Percentiles rank a stretch among this genome's conserved stretches.
Evolutionary conservation across 1,140 invertebrate genomes (phyloP).

Genomic region (Linepithema humile): DNA sequence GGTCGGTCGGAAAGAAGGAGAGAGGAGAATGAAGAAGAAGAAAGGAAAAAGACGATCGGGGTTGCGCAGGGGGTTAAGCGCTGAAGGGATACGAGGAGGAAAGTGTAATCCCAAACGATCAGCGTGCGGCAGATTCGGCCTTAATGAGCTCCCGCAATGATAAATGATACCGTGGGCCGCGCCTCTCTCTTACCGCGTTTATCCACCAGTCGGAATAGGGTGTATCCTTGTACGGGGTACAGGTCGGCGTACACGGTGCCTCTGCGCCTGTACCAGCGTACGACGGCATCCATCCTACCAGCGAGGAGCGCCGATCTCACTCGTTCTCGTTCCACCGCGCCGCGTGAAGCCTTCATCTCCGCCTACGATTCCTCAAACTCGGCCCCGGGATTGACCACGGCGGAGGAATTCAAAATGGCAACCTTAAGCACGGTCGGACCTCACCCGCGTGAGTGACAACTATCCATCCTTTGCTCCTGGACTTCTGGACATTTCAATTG

Average conservation of each 20-base stretch:
- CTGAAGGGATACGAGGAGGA: conserved; percentile 71
- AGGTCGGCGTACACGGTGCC: conserved; percentile 62
- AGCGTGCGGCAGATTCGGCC: conserved; percentile 81
- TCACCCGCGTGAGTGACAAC: conserved; percentile 77
- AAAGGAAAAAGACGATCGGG: conserved; percentile 22
- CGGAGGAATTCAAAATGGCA: conserved; percentile 83
- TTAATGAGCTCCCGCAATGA: conserved; percentile 83
- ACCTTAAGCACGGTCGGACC: conserved; percentile 63
- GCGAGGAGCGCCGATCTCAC: conserved; percentile 75
- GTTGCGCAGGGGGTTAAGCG: conserved; percentile 71
- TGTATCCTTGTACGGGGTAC: conserved; percentile 75
- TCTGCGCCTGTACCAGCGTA: conserved; percentile 58
- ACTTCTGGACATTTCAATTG: conserved; percentile 81
- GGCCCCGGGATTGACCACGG: conserved; percentile 71
- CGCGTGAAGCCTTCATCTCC: conserved; percentile 81
- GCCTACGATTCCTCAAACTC: conserved; percentile 84
- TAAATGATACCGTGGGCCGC: conserved; percentile 81
- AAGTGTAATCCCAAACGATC: conserved; percentile 82
- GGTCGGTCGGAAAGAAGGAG: conserved; percentile 2
- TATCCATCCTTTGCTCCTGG: conserved; percentile 76
- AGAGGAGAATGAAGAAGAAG: conserved; percentile 39
- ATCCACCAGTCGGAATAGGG: conserved; percentile 76
- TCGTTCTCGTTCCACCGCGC: conserved; percentile 72
- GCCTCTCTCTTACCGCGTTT: conserved; percentile 74
- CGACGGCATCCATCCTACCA: conserved; percentile 73